Evolutionary conservation across 2,797 vertebrate genomes (phyloP), one percentile per base, ranked within the genome.

Genomic region (Tympanoctomys barrerae): DNA sequence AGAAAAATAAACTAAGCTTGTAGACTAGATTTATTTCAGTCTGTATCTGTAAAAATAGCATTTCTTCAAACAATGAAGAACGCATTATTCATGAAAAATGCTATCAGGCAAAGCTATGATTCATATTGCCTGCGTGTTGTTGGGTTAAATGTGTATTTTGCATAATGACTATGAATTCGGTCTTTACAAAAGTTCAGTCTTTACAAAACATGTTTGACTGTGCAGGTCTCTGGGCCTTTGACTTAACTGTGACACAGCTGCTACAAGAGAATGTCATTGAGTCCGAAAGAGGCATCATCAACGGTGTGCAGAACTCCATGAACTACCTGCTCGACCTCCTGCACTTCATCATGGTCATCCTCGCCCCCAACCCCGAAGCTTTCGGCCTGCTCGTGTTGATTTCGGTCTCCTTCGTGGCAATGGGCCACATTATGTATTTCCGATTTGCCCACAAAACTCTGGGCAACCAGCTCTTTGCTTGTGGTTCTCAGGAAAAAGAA

Each of bases 271-370:
- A 99, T 61, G 99, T 99, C 89, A 98, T 99, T 2, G 99, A 99
- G 97, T 99, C 99, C 1, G 99, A 99, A 98, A 99, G 99, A 97
- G 99, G 99, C 79, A 98, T 99, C 97, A 99, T 99, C 98, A 99
- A 99, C 0, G 99, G 99, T 33, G 99, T 99, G 98, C 99, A 99
- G 98, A 99, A 99, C 98, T 99, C 99, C 98, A 99, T 99, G 99
- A 99, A 99, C 98, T 99, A 99, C 97, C 99, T 99, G 97, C 98
- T 99, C 57, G 99, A 99, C 98, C 99, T 99, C 95, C 98, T 99
- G 98, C 99, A 99, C 98, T 99, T 99, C 98, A 99, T 99, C 98
- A 99, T 99, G 99, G 99, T 99, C 97, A 99, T 99, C 97, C 98
- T 99, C 98, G 99, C 99, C 21, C 99, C 99, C 0, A 99, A 99